phyloP scores from a whole-genome alignment of 2,888 invertebrate species.

The Cerceris ruficornis region DNA sequence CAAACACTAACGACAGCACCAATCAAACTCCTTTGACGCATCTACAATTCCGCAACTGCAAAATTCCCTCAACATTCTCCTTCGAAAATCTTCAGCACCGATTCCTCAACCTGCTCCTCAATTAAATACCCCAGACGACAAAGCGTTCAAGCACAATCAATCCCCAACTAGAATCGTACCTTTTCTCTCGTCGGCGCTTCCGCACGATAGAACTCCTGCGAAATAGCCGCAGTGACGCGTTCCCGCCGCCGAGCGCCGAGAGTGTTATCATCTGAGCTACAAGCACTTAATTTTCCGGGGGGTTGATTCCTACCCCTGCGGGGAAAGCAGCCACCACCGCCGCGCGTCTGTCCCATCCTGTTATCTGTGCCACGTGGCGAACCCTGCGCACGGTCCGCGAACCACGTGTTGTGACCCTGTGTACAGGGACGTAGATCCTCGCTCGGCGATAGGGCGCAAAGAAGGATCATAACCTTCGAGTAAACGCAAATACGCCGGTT shows the following conservation, averaged over 20 bases:
- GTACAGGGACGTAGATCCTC: slow-evolving; percentile 70
- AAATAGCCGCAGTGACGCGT: slow-evolving; percentile 57
- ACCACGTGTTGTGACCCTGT: slow-evolving; percentile 75
- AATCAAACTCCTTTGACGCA: no score
- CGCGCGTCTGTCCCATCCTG: slow-evolving; percentile 70
- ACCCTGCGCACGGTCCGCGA: slow-evolving; percentile 69
- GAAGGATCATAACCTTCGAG: slow-evolving; percentile 78
- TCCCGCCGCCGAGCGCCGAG: slow-evolving; percentile 34
- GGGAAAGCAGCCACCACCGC: slow-evolving; percentile 50
- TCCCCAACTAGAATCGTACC: background rate
- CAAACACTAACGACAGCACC: no score
- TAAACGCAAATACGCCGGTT: slow-evolving; percentile 75
- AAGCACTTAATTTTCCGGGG: slow-evolving; percentile 81
- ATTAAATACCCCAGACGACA: background rate
- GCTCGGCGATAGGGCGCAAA: slow-evolving; percentile 70
- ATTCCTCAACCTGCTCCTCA: no score
- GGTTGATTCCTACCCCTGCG: slow-evolving; percentile 76
- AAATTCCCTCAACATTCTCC: no score
- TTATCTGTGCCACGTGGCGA: slow-evolving; percentile 81
- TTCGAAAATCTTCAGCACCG: no score
- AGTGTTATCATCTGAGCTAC: slow-evolving; percentile 78
- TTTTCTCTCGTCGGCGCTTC: slow-evolving; percentile 30
- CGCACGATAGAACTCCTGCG: slow-evolving; percentile 33
- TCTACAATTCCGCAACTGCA: no score
- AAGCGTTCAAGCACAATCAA: slow-evolving; percentile 1